Evolutionary conservation across 2,888 invertebrate genomes (phyloP).

Genomic region (Leptinotarsa haldemani): DNA sequence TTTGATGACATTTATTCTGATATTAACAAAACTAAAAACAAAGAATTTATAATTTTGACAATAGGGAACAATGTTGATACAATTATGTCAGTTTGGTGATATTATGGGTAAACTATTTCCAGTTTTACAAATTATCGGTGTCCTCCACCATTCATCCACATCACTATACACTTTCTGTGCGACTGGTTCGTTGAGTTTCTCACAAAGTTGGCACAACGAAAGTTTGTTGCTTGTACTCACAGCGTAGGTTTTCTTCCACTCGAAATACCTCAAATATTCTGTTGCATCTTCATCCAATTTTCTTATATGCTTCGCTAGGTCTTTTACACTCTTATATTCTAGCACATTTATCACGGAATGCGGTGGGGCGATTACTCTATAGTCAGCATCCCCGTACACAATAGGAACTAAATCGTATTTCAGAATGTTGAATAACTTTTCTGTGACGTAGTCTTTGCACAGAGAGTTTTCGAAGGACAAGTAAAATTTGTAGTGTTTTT

Average conservation of each 20-base stretch:
- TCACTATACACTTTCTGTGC: constrained; percentile 47
- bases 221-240: constrained; percentile 40
- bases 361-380: constrained; percentile 68
- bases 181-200: constrained; percentile 51
- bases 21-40: no score
- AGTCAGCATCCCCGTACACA: constrained; percentile 75
- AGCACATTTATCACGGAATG: constrained; percentile 71
- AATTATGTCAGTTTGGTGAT: neutral
- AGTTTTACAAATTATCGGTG: constrained; percentile 31
- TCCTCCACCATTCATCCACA: constrained; percentile 51
- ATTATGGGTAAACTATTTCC: constrained; percentile 25
- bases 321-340: constrained; percentile 67
- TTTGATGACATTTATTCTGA: no score
- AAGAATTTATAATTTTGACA: no score
- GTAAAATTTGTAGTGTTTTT: constrained; percentile 76
- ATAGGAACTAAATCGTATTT: constrained; percentile 74
- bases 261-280: constrained; percentile 70
- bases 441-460: constrained; percentile 74
- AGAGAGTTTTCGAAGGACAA: constrained; percentile 79
- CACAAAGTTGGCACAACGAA: constrained; percentile 53
- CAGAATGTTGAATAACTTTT: constrained; percentile 71
- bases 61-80: neutral
- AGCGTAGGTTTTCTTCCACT: constrained; percentile 67
- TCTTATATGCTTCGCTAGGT: constrained; percentile 68
- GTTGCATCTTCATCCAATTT: constrained; percentile 67